Percentiles rank a stretch among this genome's conserved stretches.
phyloP scores from a whole-genome alignment of 2,797 vertebrate genomes.

The Eupleurogrammus muticus region DNA sequence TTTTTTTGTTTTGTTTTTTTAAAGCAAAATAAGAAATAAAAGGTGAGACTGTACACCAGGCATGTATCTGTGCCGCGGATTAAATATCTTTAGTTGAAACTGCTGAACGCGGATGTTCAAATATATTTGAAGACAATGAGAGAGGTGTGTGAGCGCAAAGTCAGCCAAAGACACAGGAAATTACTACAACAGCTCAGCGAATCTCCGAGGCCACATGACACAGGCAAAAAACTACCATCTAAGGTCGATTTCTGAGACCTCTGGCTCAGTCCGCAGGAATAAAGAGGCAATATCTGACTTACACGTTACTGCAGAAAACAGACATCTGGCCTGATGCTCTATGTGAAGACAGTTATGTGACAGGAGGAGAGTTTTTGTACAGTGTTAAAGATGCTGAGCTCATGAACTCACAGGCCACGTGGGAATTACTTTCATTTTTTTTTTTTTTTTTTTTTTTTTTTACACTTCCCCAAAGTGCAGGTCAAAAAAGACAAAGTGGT shows the following conservation, averaged over 20 bases:
- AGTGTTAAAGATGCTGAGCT: neutral
- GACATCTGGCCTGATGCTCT: neutral
- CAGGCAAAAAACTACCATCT: constrained; percentile 26
- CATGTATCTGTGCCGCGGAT: too few relatives aligned
- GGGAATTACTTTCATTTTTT: constrained; percentile 26
- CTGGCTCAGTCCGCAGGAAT: constrained; percentile 14
- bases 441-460: constrained; percentile 1
- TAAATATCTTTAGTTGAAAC: constrained; percentile 6
- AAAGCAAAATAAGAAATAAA: neutral
- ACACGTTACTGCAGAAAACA: neutral
- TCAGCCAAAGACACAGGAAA: constrained; percentile 58
- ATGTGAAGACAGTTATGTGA: neutral
- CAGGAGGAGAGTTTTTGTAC: neutral
- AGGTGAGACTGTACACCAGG: constrained; percentile 2
- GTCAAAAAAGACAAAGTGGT: constrained; percentile 31
- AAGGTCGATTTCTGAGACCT: constrained; percentile 27
- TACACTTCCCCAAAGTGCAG: constrained; percentile 50
- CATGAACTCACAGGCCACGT: neutral
- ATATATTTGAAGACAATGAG: constrained; percentile 26
- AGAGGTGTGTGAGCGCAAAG: constrained; percentile 29
- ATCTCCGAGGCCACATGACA: constrained; percentile 55
- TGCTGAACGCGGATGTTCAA: constrained; percentile 23
- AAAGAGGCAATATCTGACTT: neutral
- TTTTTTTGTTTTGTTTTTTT: constrained; percentile 14
- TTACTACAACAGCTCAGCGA: constrained; percentile 51